Evolutionary conservation across 2,888 invertebrate genomes (phyloP).

Genomic region (Asteroscopus sphinx): DNA sequence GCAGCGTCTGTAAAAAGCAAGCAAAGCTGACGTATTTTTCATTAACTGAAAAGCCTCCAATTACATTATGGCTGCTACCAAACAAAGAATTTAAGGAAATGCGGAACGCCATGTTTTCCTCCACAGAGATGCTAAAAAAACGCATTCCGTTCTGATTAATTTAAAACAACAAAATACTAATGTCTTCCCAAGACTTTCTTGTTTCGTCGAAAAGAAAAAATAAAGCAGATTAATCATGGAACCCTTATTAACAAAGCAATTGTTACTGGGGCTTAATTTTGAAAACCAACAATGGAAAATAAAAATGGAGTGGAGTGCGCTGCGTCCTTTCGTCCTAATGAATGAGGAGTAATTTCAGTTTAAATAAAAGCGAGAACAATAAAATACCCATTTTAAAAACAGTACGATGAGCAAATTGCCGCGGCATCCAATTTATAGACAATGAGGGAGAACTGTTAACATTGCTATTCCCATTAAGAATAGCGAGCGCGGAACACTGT

Average conservation of each 20-base stretch:
- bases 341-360: slow-evolving; percentile 87
- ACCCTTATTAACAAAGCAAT: slow-evolving; percentile 87
- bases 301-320: slow-evolving; percentile 83
- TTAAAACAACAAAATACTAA: slow-evolving; percentile 61
- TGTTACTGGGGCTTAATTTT: slow-evolving; percentile 86
- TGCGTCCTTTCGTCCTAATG: slow-evolving; percentile 82
- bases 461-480: slow-evolving; percentile 73
- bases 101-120: slow-evolving; percentile 33
- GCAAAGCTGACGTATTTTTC: slow-evolving; percentile 41
- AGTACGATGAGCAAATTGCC: slow-evolving; percentile 83
- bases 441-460: slow-evolving; percentile 79
- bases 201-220: slow-evolving; percentile 71
- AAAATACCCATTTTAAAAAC: slow-evolving; percentile 85
- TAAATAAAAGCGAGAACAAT: slow-evolving; percentile 87
- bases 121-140: slow-evolving; percentile 46
- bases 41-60: slow-evolving; percentile 57
- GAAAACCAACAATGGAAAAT: slow-evolving; percentile 88
- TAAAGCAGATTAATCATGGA: slow-evolving; percentile 78
- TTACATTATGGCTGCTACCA: slow-evolving; percentile 50
- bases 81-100: slow-evolving; percentile 53
- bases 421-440: slow-evolving; percentile 81
- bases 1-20: slow-evolving; percentile 32
- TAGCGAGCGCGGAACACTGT: slow-evolving; percentile 59
- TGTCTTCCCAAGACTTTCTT: slow-evolving; percentile 65
- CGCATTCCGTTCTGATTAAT: slow-evolving; percentile 63